Conservation (phyloP, 2,888 invertebrate species). For the Aphidius colemani region DNA sequence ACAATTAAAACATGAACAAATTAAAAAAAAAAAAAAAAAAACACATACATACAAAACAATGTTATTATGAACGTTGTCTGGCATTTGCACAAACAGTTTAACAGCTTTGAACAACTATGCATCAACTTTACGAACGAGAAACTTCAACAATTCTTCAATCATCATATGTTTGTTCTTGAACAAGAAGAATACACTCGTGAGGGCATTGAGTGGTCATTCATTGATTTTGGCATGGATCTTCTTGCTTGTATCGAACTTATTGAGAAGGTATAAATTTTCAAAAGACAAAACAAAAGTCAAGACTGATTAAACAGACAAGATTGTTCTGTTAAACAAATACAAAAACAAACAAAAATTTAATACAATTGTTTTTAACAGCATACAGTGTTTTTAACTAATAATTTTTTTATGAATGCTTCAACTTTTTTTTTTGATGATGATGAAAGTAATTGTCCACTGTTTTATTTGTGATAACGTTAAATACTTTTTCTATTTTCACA, state of each 20-base stretch:
- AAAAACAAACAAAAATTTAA: constrained; percentile 14
- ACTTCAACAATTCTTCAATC: constrained; percentile 93
- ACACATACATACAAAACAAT: constrained; percentile 8
- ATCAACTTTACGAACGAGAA: constrained; percentile 95
- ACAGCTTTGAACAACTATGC: constrained; percentile 92
- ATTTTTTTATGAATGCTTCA: constrained; percentile 27
- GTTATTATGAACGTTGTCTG: constrained; percentile 21
- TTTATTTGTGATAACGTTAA: constrained; percentile 33
- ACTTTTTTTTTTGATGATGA: constrained; percentile 2
- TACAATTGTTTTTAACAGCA: constrained; percentile 16
- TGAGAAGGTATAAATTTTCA: constrained; percentile 75
- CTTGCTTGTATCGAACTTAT: constrained; percentile 94
- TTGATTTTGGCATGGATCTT: constrained; percentile 93
- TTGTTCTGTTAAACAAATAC: constrained; percentile 10
- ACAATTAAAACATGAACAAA: constrained; percentile 17
- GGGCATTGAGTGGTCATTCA: constrained; percentile 91
- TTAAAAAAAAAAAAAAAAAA: not conserved
- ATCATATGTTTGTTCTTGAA: constrained; percentile 92
- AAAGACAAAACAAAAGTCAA: constrained; percentile 5
- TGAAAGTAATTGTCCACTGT: constrained; percentile 47
- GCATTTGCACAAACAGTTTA: constrained; percentile 65
- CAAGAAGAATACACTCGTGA: constrained; percentile 91
- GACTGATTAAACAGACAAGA: not conserved
- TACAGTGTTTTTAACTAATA: constrained; percentile 26
- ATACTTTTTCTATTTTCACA: constrained; percentile 8